Evolutionary conservation across 1,140 invertebrate species (phyloP).

Genomic region (Ostrea denselamellosa): DNA sequence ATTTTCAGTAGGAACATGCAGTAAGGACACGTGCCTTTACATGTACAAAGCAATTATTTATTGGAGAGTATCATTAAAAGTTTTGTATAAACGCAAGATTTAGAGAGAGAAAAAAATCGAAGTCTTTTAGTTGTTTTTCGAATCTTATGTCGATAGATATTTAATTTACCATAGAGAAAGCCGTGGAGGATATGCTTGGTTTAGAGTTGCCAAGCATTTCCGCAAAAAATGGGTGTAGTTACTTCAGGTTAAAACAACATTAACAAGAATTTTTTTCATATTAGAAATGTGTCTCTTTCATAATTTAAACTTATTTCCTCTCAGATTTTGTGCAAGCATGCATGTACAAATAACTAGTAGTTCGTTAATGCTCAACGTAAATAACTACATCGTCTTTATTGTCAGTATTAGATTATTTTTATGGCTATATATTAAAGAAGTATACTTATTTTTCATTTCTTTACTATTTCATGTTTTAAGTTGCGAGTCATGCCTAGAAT

Average conservation of each 20-base stretch:
- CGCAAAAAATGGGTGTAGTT: not conserved
- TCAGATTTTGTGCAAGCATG: not conserved
- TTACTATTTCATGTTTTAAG: constrained; percentile 15
- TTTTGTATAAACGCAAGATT: no score
- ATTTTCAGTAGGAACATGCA: not conserved
- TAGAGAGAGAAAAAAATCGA: no score
- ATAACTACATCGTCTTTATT: not conserved
- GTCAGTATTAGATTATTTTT: constrained; percentile 28
- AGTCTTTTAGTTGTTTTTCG: no score
- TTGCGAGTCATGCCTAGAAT: not conserved
- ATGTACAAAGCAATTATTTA: no score
- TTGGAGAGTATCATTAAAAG: no score
- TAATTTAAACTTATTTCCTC: not conserved
- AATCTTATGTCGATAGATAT: no score
- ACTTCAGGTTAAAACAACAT: not conserved
- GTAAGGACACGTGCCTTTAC: no score
- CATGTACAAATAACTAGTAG: not conserved
- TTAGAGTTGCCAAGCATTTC: constrained; percentile 26
- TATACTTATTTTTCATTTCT: not conserved
- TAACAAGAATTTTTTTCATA: not conserved
- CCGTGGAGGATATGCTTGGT: not conserved
- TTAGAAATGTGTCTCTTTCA: not conserved
- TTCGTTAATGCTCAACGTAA: not conserved
- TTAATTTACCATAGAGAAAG: no score
- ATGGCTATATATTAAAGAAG: not conserved